Conservation (phyloP, 2,888 invertebrate species). For the Aphidoletes aphidimyza region DNA sequence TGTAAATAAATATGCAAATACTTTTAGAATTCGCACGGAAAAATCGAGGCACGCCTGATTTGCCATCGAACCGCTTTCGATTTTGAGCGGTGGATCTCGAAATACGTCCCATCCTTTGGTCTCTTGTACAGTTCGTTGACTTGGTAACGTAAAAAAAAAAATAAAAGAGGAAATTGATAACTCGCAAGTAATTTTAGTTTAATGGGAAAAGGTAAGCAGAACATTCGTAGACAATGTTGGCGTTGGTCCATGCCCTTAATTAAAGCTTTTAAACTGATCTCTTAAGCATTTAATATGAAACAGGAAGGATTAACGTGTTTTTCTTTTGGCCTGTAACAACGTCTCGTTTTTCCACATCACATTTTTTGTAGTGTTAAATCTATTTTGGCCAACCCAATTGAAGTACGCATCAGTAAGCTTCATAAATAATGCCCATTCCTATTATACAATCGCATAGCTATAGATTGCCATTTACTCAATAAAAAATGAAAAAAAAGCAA, state of each 20-base stretch:
- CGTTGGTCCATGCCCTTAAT: no score
- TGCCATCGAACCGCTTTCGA: conserved; percentile 89
- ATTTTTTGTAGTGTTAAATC: neutral
- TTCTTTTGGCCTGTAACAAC: no score
- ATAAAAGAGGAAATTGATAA: neutral
- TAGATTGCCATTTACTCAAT: no score
- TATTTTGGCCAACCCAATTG: neutral
- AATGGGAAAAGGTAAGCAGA: no score
- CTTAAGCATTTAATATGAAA: no score
- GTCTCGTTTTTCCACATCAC: neutral
- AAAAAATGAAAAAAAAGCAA: no score
- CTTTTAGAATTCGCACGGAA: conserved; percentile 85
- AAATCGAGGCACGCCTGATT: conserved; percentile 87
- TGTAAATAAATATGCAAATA: conserved; percentile 85
- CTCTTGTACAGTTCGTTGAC: conserved; percentile 84
- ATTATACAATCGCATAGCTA: neutral
- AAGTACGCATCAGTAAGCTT: neutral
- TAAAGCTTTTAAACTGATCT: no score
- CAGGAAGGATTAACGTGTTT: no score
- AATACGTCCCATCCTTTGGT: conserved; percentile 98
- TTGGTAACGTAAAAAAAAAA: conserved; percentile 66
- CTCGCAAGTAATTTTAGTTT: no score
- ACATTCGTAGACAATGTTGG: no score
- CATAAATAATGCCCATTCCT: neutral
- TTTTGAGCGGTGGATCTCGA: conserved; percentile 88